Evolutionary conservation across 2,888 invertebrate species (phyloP).

Genomic region (Drosophila formosana): DNA sequence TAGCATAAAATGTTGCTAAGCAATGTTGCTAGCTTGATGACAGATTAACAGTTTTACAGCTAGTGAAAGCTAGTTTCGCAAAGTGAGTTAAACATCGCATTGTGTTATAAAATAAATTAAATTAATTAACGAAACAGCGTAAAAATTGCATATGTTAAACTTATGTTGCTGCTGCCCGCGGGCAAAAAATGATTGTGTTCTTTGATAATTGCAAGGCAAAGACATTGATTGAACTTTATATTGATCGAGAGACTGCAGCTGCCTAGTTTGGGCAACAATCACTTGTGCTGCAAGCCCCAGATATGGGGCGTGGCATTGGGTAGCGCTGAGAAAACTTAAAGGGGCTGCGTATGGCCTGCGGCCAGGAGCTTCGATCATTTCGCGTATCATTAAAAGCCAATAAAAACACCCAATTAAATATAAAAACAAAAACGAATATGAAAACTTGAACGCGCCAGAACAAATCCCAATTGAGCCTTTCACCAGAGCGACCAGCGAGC

Average conservation of each 20-base stretch:
- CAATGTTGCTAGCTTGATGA: slow-evolving; percentile 14
- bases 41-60: background rate
- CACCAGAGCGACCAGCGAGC: slow-evolving; percentile 34
- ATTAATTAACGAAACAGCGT: slow-evolving; percentile 23
- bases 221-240: slow-evolving; percentile 75
- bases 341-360: slow-evolving; percentile 61
- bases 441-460: slow-evolving; percentile 58
- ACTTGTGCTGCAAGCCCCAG: slow-evolving; percentile 47
- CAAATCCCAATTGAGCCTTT: slow-evolving; percentile 80
- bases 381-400: slow-evolving; percentile 80
- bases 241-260: slow-evolving; percentile 53
- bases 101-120: slow-evolving; percentile 10
- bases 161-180: background rate
- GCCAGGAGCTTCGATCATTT: slow-evolving; percentile 75
- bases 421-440: slow-evolving; percentile 53
- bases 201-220: slow-evolving; percentile 57
- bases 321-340: slow-evolving; percentile 44
- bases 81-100: background rate
- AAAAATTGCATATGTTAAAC: slow-evolving; percentile 4
- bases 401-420: slow-evolving; percentile 81
- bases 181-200: slow-evolving; percentile 49
- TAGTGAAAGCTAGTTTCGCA: slow-evolving; percentile 10
- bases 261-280: slow-evolving; percentile 70
- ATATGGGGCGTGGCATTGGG: slow-evolving; percentile 64
- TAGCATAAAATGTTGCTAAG: slow-evolving; percentile 37